A percentile compares a stretch with the other conserved stretches of the same genome.
Conservation (phyloP, 2,797 vertebrate species). For the Carapus acus region DNA sequence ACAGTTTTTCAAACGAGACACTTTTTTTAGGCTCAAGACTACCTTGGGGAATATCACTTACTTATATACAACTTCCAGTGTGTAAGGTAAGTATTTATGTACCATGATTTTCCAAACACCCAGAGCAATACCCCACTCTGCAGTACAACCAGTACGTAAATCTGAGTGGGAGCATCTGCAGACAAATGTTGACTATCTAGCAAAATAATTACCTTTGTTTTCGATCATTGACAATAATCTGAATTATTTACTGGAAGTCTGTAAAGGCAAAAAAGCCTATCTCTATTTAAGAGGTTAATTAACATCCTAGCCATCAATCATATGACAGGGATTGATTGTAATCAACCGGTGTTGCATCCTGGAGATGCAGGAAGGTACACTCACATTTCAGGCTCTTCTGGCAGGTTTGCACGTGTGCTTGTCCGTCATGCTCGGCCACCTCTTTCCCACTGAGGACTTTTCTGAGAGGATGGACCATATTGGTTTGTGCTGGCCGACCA, state of each 20-base stretch:
- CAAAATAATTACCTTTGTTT: conserved; percentile 4
- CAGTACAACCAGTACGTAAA: too few relatives aligned
- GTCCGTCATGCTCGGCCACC: too few relatives aligned
- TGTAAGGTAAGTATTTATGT: too few relatives aligned
- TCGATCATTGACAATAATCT: conserved; percentile 10
- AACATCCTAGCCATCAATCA: conserved; percentile 19
- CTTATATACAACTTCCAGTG: background rate
- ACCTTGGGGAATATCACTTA: too few relatives aligned
- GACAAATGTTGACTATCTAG: conserved; percentile 5
- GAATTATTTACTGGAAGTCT: conserved; percentile 14
- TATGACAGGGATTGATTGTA: conserved; percentile 27
- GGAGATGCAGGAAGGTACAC: background rate
- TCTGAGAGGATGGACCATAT: conserved; percentile 45
- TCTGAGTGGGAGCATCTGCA: background rate
- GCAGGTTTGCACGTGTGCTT: too few relatives aligned
- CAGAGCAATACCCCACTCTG: too few relatives aligned
- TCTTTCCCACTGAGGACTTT: conserved; percentile 37
- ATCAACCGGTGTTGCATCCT: conserved; percentile 18
- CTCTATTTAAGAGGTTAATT: conserved; percentile 6
- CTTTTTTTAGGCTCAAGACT: too few relatives aligned
- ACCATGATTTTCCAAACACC: background rate
- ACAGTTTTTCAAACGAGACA: too few relatives aligned
- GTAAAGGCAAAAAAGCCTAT: conserved; percentile 20
- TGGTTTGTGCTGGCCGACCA: conserved; percentile 44
- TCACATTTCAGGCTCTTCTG: background rate